phyloP scores from a whole-genome alignment of 2,888 invertebrate species.

The Chydorus sphaericus region DNA sequence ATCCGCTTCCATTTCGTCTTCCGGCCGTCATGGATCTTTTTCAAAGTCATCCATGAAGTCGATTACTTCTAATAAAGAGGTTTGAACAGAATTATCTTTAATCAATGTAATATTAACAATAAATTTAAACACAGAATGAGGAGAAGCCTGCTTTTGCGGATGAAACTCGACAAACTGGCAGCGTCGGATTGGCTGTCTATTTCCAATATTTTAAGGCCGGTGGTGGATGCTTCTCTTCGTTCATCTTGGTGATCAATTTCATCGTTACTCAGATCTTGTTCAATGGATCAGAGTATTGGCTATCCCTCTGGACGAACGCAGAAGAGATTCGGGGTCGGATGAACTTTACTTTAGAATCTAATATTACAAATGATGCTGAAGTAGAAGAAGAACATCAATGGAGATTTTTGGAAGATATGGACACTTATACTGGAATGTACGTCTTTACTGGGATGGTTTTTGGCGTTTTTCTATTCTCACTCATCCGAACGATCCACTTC shows the following conservation, averaged over 20 bases:
- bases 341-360: no score
- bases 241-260: conserved; percentile 40
- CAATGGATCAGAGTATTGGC: conserved; percentile 35
- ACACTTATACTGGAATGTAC: conserved; percentile 25
- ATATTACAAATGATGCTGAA: no score
- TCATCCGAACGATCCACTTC: conserved; percentile 29
- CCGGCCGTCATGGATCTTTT: not conserved
- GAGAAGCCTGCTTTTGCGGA: conserved; percentile 4
- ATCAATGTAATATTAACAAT: no score
- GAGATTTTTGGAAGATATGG: not conserved
- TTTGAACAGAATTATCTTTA: no score
- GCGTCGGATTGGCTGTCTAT: conserved; percentile 24
- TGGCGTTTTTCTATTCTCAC: conserved; percentile 24
- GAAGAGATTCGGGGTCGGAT: not conserved
- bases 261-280: conserved; percentile 44
- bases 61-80: not conserved
- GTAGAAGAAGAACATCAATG: no score
- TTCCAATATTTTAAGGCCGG: conserved; percentile 53
- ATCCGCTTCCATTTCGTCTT: not conserved
- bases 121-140: no score
- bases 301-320: not conserved
- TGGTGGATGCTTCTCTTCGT: conserved; percentile 42
- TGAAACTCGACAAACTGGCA: conserved; percentile 18
- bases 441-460: conserved; percentile 29
- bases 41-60: no score